phyloP scores from a whole-genome alignment of 2,888 invertebrate genomes.

The Tetranychus truncatus region DNA sequence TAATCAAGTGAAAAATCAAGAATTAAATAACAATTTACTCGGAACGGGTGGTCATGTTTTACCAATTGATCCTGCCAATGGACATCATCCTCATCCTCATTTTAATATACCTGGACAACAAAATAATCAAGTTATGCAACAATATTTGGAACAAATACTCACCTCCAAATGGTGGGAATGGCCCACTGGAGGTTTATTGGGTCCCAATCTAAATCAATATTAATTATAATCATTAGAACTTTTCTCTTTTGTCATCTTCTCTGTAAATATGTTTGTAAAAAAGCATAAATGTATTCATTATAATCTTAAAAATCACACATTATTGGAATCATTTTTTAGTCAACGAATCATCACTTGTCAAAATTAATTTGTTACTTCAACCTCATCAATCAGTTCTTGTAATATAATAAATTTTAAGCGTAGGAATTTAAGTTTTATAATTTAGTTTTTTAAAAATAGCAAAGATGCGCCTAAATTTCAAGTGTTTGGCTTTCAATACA shows the following conservation, averaged over 20 bases:
- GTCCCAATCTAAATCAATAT: constrained; percentile 10
- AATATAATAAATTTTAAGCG: too few relatives aligned
- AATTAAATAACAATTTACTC: neutral
- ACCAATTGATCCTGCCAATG: neutral
- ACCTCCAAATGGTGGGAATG: constrained; percentile 11
- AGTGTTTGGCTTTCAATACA: too few relatives aligned
- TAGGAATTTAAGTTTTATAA: too few relatives aligned
- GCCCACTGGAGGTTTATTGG: neutral
- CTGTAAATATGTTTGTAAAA: neutral
- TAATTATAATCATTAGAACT: neutral
- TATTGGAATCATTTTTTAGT: neutral
- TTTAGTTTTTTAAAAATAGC: too few relatives aligned
- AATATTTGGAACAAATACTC: constrained; percentile 7
- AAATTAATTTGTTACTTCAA: too few relatives aligned
- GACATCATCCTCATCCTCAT: neutral
- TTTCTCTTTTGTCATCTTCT: neutral
- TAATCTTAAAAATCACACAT: neutral
- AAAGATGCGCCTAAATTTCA: too few relatives aligned
- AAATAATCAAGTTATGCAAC: constrained; percentile 4
- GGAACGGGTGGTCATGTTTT: neutral
- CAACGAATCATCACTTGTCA: neutral
- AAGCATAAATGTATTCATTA: neutral
- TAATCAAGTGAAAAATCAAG: neutral
- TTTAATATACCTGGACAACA: neutral
- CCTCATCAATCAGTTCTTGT: too few relatives aligned